Conservation (phyloP, 2,113 vertebrate genomes). For the Irena cyanogastra region DNA sequence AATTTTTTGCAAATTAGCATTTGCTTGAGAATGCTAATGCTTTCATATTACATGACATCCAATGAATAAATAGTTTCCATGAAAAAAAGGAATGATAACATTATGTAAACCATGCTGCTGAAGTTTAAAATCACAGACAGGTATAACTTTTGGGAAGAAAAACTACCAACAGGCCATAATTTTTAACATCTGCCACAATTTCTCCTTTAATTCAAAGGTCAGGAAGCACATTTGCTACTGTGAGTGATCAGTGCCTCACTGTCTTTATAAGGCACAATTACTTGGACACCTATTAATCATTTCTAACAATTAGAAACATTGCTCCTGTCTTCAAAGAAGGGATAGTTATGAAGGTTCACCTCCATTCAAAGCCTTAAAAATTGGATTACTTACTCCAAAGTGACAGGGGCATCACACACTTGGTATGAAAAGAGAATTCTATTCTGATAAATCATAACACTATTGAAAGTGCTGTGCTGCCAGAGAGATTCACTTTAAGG, state of each 20-base stretch:
- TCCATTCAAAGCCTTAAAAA: slow-evolving; percentile 1
- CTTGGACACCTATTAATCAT: slow-evolving; percentile 37
- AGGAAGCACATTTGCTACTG: slow-evolving; percentile 21
- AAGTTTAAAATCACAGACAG: not conserved
- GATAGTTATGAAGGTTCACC: not conserved
- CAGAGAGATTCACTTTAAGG: not conserved
- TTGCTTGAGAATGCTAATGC: not conserved
- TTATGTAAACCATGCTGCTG: not conserved
- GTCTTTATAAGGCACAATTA: slow-evolving; percentile 15
- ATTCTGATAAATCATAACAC: not conserved
- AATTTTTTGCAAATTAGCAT: slow-evolving; percentile 19
- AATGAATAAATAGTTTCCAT: not conserved
- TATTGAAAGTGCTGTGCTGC: not conserved
- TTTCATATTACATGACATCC: not conserved
- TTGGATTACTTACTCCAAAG: not conserved
- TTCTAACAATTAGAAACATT: slow-evolving; percentile 36
- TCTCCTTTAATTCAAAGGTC: slow-evolving; percentile 52
- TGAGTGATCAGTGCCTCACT: slow-evolving; percentile 4
- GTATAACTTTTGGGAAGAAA: not conserved
- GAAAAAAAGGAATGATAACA: not conserved
- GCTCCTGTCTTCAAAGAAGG: not conserved
- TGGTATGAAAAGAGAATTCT: not conserved
- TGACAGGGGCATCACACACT: not conserved
- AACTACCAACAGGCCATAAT: not conserved
- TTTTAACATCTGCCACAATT: slow-evolving; percentile 35